A percentile compares a stretch with the other conserved stretches of the same genome.
Evolutionary conservation across 1,140 invertebrate species (phyloP).

Genomic region (Lepeophtheirus salmonis): DNA sequence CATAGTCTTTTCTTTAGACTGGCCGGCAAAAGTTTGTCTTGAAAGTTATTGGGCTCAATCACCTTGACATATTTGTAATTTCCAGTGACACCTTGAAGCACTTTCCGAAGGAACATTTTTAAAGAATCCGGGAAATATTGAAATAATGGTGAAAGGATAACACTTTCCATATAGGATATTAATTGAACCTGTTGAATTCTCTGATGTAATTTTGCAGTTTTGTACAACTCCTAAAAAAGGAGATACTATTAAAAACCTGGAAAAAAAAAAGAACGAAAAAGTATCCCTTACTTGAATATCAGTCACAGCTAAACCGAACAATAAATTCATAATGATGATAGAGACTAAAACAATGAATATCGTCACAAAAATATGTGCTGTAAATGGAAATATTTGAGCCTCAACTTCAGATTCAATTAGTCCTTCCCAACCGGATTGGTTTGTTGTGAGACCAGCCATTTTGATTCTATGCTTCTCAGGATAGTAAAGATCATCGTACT

Average conservation of each 20-base stretch:
- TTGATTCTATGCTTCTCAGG: neutral
- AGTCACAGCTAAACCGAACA: slow-evolving; percentile 58
- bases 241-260: neutral
- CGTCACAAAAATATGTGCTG: slow-evolving; percentile 51
- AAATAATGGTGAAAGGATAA: slow-evolving; percentile 6
- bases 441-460: neutral
- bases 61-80: neutral
- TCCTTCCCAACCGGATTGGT: neutral
- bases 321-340: slow-evolving; percentile 60
- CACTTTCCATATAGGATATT: slow-evolving; percentile 14
- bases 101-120: neutral
- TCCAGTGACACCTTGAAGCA: neutral
- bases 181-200: slow-evolving; percentile 14
- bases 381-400: slow-evolving; percentile 38
- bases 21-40: neutral
- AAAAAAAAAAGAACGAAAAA: too few species aligned
- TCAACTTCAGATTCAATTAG: slow-evolving; percentile 26
- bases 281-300: slow-evolving; percentile 49
- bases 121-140: neutral
- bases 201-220: slow-evolving; percentile 13
- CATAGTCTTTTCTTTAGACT: neutral
- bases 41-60: neutral
- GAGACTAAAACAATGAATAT: slow-evolving; percentile 59
- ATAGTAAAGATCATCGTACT: slow-evolving; percentile 64
- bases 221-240: slow-evolving; percentile 8